phyloP scores from a whole-genome alignment of 2,888 invertebrate species.

The Lordiphosa fenestrarum region DNA sequence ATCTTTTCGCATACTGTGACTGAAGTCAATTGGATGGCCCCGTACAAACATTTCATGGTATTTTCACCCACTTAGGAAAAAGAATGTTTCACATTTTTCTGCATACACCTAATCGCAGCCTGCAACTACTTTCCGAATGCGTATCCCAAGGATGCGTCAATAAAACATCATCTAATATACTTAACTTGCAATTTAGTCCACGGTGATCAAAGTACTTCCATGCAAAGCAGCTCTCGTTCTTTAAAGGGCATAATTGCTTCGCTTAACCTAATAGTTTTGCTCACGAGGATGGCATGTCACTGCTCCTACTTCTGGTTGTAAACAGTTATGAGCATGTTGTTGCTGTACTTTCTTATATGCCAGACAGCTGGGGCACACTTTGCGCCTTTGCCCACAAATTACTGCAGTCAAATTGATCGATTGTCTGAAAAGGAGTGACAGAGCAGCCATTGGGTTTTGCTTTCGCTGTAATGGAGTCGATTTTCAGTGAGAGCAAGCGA shows the following conservation, averaged over 20 bases:
- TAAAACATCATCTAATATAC: too few relatives aligned
- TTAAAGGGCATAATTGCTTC: slow-evolving; percentile 12
- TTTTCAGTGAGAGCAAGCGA: slow-evolving; percentile 7
- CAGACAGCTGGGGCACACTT: slow-evolving; percentile 59
- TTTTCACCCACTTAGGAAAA: too few relatives aligned
- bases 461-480: slow-evolving; percentile 6
- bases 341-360: slow-evolving; percentile 32
- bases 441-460: slow-evolving; percentile 12
- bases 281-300: slow-evolving; percentile 13
- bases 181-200: too few relatives aligned
- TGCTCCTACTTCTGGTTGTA: slow-evolving; percentile 18
- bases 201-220: too few relatives aligned
- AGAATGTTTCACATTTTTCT: too few relatives aligned
- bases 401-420: slow-evolving; percentile 74
- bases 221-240: too few relatives aligned
- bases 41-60: too few relatives aligned
- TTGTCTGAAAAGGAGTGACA: slow-evolving; percentile 50
- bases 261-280: neutral
- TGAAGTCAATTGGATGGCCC: too few relatives aligned
- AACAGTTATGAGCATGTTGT: slow-evolving; percentile 27
- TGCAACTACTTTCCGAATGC: too few relatives aligned
- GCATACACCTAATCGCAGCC: too few relatives aligned
- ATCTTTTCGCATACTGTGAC: too few relatives aligned
- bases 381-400: slow-evolving; percentile 68
- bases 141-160: too few relatives aligned